Evolutionary conservation across 2,113 vertebrate species (phyloP), one percentile per base, ranked within the genome.

Genomic region (Excalfactoria chinensis): DNA sequence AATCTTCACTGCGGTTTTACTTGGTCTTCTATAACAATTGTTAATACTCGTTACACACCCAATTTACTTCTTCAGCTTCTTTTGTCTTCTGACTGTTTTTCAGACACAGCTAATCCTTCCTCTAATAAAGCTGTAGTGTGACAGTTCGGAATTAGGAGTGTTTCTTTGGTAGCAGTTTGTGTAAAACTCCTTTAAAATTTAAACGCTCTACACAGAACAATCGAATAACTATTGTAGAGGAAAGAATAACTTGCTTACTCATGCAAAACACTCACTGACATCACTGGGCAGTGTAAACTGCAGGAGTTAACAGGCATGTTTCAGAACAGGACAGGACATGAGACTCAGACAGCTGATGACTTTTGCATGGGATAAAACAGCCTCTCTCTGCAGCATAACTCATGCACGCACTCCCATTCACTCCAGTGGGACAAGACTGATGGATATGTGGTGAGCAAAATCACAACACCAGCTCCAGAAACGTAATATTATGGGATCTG

Each of bases 231-330:
- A 58, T 68, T 10, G 74, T 26, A 82, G 58, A 76, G 68, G 75
- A 69, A 81, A 84, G 60, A 85, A 32, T 7, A 85, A 20, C 78
- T 77, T 90, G 75, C 81, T 96, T 84, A 76, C 46, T 83, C 55
- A 67, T 68, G 49, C 70, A 73, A 58, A 59, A 41, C 49, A 89
- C 35, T 26, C 0, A 3, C 69, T 89, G 84, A 58, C 44, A 66
- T 76, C 90, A 83, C 49, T 10, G 60, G 74, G 70, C 69, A 85
- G 86, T 7, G 20, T 69, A 62, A 84, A 49, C 76, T 63, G 75
- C n/a, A 25, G 51, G 60, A 84, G 35, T 48, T 55, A 59, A 44
- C 73, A 72, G 72, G 69, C 63, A 76, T 3, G 0, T 32, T 56
- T 88, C 94, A 70, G 62, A 43, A 40, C 0, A 2, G 60, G 60